Base-by-base conservation (phyloP, 1,140 invertebrate species). In the Zaprionus gabonicus region DNA sequence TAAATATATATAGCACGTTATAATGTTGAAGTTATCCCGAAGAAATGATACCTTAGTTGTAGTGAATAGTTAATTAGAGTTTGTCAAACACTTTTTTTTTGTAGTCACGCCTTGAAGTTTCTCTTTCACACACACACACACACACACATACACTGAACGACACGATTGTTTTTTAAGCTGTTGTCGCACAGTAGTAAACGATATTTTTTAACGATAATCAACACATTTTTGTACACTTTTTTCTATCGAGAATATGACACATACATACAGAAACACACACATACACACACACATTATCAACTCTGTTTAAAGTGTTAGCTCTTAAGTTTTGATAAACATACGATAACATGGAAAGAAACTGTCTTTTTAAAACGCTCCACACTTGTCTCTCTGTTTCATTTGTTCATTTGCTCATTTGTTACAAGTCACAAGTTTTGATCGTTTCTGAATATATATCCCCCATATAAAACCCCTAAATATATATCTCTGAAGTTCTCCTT, bases 331-430 rank as follows among this genome's bases (percentile, higher is more conserved):
- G 41, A 46, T 46, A 71, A 31, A 31, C 28, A 31, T 9, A 31
- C 2, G 23, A 65, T 34, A 36, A 28, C 55, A 58, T 23, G 4
- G 36, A 46, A 15, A 12, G 13, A 34, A 68, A 46, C 23, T 25
- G 28, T 23, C 28, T 34, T 51, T 62, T 70, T 64, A 49, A 69
- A 70, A 70, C 28, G 36, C 63, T 41, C 34, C 60, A 20, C 55
- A 56, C 70, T 76, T 76, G 74, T 86, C 57, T 86, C 80, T 83
- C 76, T 88, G 84, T 87, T 87, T 88, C 77, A 81, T 88, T 81
- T 87, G 84, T 87, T 83, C 71, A 83, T 81, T 20, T 20, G 20
- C 67, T 80, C 57, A 80, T 86, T 46, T 46, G 68, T 86, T 86
- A 72, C 82, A 82, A 87, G 83, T 87, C 83, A 88, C 83, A 87